Evolutionary conservation across 1,140 invertebrate genomes (phyloP), one percentile per base, ranked within the genome.

Genomic region (Pectinophora gossypiella): DNA sequence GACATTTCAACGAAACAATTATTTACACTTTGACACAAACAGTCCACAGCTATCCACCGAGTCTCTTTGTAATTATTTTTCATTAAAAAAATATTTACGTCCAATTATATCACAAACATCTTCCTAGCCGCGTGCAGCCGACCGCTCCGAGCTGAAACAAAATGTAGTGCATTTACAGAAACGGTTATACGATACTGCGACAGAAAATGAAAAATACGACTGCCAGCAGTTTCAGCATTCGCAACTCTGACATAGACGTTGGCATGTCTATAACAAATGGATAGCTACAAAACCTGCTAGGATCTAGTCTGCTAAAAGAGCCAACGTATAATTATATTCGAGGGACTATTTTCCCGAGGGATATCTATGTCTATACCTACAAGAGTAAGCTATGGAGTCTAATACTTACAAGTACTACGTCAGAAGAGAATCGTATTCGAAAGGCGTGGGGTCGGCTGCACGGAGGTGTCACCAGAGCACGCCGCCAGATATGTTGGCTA

Each of bases 401-500:
- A n/a, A 56, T 64, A 88, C 86, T 89, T 61, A 87, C 85, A 68
- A 75, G 63, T 80, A 73, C 78, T 89, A 89, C 83, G 87, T 88
- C 59, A 89, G 73, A 62, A 89, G 85, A 64, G 88, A 90, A 69
- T 90, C 88, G 65, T 90, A 90, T 71, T 90, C 89, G 62, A 89
- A 85, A 48, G 85, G 88, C 54, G 84, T 87, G 38, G 90, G 88
- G 67, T 90, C 90, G 70, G 78, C 82, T 76, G 87, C 84, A 54
- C 88, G 82, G 60, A 90, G 64, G 76, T 90, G 91, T 93, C 92
- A 93, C 92, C 92, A 94, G 16, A 93, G 87, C 61, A 93, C 92
- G 2, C 90, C 90, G 9, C 91, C 90, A 6, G 91, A 90, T 59
- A 93, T 89, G 73, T 90, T 92, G 53, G 90, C 90, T 66, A 93